Conservation (phyloP, 2,888 invertebrate genomes). For the Petrolisthes manimaculis region DNA sequence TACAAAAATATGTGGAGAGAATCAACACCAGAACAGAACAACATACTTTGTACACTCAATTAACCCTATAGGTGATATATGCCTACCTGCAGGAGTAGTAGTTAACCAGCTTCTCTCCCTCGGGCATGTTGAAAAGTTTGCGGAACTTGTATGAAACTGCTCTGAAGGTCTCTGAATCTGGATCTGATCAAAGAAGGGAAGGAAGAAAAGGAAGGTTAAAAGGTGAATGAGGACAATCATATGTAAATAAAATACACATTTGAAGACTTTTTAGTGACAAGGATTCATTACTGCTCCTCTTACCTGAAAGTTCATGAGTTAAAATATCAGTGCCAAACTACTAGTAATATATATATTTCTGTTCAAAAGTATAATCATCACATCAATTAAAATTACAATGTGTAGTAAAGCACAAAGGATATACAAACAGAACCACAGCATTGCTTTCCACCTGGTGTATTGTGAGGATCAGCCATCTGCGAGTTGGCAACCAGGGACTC, state of each 20-base stretch:
- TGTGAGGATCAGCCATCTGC: conserved; percentile 30
- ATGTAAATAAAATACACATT: neutral
- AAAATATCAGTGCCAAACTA: too few relatives aligned
- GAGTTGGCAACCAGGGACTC: conserved; percentile 88
- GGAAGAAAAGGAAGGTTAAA: neutral
- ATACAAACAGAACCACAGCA: too few relatives aligned
- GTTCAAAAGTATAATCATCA: too few relatives aligned
- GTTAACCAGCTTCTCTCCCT: conserved; percentile 95
- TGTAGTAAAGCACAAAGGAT: too few relatives aligned
- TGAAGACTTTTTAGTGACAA: too few relatives aligned
- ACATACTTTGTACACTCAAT: too few relatives aligned
- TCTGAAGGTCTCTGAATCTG: conserved; percentile 84
- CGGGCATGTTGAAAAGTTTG: conserved; percentile 88
- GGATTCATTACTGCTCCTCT: too few relatives aligned
- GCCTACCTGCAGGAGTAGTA: conserved; percentile 91
- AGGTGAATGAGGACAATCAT: neutral
- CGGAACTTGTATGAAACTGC: conserved; percentile 86
- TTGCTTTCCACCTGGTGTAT: conserved; percentile 21
- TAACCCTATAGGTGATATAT: too few relatives aligned
- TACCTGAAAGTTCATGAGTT: too few relatives aligned
- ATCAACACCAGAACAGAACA: too few relatives aligned
- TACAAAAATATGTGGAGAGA: too few relatives aligned
- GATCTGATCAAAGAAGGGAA: conserved; percentile 75
- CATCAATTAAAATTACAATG: neutral
- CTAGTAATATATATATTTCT: neutral